Conservation (phyloP, 2,888 invertebrate genomes). For the Isoperla grammatica region DNA sequence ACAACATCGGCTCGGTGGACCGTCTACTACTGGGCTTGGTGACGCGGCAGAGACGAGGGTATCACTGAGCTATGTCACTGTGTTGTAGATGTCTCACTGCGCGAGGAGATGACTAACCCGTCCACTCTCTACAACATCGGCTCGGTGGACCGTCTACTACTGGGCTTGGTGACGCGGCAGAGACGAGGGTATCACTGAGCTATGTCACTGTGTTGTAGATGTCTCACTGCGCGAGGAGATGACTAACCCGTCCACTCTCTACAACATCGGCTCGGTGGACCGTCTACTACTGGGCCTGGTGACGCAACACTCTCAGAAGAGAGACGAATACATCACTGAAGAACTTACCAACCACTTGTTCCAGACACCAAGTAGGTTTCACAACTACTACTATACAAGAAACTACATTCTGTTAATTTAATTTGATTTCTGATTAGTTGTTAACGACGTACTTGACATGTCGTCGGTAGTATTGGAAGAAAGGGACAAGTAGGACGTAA, state of each 20-base stretch:
- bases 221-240: constrained; percentile 75
- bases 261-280: constrained; percentile 73
- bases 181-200: constrained; percentile 75
- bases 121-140: constrained; percentile 65
- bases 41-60: too few species aligned
- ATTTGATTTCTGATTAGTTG: too few species aligned
- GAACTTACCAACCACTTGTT: constrained; percentile 81
- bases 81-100: too few species aligned
- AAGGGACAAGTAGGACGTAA: too few species aligned
- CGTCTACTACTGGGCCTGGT: constrained; percentile 69
- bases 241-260: constrained; percentile 56
- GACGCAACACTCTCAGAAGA: constrained; percentile 68
- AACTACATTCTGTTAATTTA: neutral
- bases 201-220: constrained; percentile 54
- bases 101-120: constrained; percentile 57
- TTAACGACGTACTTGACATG: too few species aligned
- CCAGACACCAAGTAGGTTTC: constrained; percentile 53
- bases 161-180: constrained; percentile 74
- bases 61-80: too few species aligned
- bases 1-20: too few species aligned
- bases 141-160: constrained; percentile 69
- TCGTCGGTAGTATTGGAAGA: too few species aligned
- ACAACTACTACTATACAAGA: neutral
- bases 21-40: too few species aligned
- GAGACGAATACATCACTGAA: constrained; percentile 75